phyloP scores from a whole-genome alignment of 2,113 vertebrate genomes.

The Martes martes region DNA sequence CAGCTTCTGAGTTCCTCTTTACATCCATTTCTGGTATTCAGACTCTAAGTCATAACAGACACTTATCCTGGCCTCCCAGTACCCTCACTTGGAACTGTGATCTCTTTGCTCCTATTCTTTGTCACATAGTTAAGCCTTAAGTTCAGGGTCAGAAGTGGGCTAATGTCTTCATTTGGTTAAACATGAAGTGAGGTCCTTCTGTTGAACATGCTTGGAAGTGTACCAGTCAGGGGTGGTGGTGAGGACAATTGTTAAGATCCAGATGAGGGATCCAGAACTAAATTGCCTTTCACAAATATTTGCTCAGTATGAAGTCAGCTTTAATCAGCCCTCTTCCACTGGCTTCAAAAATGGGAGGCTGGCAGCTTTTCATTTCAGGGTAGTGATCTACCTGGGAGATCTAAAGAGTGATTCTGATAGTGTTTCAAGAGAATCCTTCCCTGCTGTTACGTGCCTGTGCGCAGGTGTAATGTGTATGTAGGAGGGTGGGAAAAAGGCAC shows the following conservation, averaged over 20 bases:
- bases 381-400: constrained; percentile 44
- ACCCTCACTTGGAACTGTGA: neutral
- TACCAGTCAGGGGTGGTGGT: neutral
- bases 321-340: constrained; percentile 49
- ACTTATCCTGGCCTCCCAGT: neutral
- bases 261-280: constrained; percentile 45
- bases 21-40: neutral
- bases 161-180: constrained; percentile 14
- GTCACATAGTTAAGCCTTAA: neutral
- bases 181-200: neutral
- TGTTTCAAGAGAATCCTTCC: constrained; percentile 49
- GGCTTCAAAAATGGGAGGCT: constrained; percentile 40
- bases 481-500: constrained; percentile 7
- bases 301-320: constrained; percentile 50
- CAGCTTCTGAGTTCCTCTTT: neutral
- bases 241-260: constrained; percentile 4
- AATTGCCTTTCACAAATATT: constrained; percentile 34
- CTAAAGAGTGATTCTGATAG: constrained; percentile 57
- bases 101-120: neutral
- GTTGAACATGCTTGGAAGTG: neutral
- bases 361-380: constrained; percentile 66
- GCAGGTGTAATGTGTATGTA: constrained; percentile 29
- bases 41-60: neutral
- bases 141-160: neutral
- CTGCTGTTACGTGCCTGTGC: constrained; percentile 36